phyloP scores from a whole-genome alignment of 2,797 vertebrate species.

The Mareca penelope region DNA sequence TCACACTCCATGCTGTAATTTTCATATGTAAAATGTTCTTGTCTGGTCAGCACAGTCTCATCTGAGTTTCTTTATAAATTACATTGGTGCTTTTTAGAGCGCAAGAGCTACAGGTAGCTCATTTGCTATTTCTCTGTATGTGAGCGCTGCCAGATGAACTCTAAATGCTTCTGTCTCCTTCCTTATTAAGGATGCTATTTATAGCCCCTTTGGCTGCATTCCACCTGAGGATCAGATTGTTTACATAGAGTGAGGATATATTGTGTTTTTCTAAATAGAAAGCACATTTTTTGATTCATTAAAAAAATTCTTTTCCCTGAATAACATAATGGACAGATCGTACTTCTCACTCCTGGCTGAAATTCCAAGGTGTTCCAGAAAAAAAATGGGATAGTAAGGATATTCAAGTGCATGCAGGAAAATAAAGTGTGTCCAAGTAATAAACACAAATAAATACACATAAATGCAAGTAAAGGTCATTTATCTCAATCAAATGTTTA shows the following conservation, averaged over 20 bases:
- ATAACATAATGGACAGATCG: not conserved
- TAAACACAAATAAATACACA: not conserved
- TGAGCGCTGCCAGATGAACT: not conserved
- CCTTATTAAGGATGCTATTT: constrained; percentile 68
- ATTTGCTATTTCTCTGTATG: not conserved
- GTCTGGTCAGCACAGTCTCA: not conserved
- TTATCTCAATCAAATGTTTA: not conserved
- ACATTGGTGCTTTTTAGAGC: not conserved
- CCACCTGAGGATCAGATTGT: constrained; percentile 76
- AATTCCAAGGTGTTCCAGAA: constrained; percentile 18
- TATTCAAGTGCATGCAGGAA: not conserved
- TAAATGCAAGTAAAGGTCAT: not conserved
- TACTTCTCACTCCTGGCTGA: not conserved
- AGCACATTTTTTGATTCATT: constrained; percentile 65
- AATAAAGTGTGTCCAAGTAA: not conserved
- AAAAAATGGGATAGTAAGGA: not conserved
- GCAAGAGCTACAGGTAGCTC: not conserved
- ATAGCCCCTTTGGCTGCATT: constrained; percentile 70
- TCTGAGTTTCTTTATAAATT: not conserved
- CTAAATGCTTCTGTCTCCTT: constrained; percentile 22
- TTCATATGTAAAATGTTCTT: not conserved
- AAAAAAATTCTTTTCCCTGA: constrained; percentile 44
- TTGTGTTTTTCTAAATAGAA: constrained; percentile 72
- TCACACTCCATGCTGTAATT: not conserved
- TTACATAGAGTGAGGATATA: constrained; percentile 72